These are phyloP conservation scores for Neodiprion lecontei DNA, from an alignment of 1,140 invertebrate genomes.

Conservation along the genomic window DNA sequence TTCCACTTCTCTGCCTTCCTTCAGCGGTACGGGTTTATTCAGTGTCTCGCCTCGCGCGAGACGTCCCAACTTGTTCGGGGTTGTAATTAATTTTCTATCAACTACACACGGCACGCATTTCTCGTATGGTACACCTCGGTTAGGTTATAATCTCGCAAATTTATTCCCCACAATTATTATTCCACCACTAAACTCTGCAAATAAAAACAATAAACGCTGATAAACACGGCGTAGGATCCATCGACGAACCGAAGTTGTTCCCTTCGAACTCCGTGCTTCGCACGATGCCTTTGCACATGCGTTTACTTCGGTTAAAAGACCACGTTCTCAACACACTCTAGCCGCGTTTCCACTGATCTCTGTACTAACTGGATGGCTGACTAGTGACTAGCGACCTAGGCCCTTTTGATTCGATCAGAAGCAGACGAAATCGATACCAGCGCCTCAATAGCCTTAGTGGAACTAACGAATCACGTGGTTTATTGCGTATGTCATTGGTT, in stretches of 20 bases:
- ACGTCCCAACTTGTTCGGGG: constrained; percentile 14
- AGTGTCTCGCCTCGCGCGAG: constrained; percentile 18
- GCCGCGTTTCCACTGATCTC: neutral
- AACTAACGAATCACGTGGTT: too few relatives aligned
- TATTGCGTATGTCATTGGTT: too few relatives aligned
- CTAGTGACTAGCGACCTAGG: too few relatives aligned
- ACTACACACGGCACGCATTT: constrained; percentile 33
- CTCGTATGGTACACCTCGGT: constrained; percentile 20
- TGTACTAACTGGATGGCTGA: too few relatives aligned
- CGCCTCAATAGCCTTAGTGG: too few relatives aligned
- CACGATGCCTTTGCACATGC: constrained; percentile 32
- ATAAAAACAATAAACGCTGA: constrained; percentile 29
- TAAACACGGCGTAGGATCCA: constrained; percentile 39
- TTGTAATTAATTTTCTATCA: constrained; percentile 34
- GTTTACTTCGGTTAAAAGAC: constrained; percentile 23
- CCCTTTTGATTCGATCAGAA: too few relatives aligned
- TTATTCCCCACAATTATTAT: constrained; percentile 24
- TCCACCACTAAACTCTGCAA: constrained; percentile 15
- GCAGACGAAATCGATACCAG: too few relatives aligned
- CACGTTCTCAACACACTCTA: neutral
- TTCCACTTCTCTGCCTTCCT: constrained; percentile 29
- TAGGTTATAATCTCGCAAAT: constrained; percentile 24
- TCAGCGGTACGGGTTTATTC: constrained; percentile 10
- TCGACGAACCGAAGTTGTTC: constrained; percentile 34
- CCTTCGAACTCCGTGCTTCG: constrained; percentile 24